A percentile compares a stretch with the other conserved stretches of the same genome.
Evolutionary conservation across 1,140 invertebrate genomes (phyloP).

Genomic region (Drosophila suzukii): DNA sequence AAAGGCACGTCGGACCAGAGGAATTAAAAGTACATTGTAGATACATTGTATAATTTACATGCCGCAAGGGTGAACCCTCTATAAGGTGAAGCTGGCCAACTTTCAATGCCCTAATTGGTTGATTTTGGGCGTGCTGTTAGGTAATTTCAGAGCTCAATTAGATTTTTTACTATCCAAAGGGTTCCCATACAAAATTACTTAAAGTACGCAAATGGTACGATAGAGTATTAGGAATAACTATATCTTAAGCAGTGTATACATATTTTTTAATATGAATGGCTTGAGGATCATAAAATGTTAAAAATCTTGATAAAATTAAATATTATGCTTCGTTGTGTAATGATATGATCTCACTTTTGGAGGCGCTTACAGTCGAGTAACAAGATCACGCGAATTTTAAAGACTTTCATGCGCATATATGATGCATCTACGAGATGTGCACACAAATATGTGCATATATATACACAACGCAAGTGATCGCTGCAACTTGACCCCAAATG

Average conservation of each 20-base stretch:
- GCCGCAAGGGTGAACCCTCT: conserved; percentile 1
- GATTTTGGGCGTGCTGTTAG: conserved; percentile 3
- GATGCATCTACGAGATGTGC: conserved; percentile 29
- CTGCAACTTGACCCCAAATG: conserved; percentile 44
- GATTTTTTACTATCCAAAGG: neutral
- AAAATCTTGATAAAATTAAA: too few species aligned
- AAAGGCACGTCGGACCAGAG: conserved; percentile 23
- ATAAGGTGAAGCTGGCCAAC: neutral
- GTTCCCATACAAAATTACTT: neutral
- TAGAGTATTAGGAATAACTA: too few species aligned
- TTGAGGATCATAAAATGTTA: neutral
- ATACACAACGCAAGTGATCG: conserved; percentile 20
- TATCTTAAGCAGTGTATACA: too few species aligned
- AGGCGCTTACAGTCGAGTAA: neutral
- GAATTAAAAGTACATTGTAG: conserved; percentile 11
- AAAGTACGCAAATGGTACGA: neutral
- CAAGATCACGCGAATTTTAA: conserved; percentile 12
- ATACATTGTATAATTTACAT: conserved; percentile 32
- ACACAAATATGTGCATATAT: conserved; percentile 20
- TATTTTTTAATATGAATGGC: neutral
- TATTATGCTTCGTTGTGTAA: conserved; percentile 3
- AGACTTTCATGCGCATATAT: conserved; percentile 9
- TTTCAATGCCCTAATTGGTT: conserved; percentile 9
- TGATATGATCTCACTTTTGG: conserved; percentile 3
- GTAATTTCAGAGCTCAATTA: neutral